Base-by-base conservation (phyloP, 1,140 invertebrate species). In the Reticulitermes speratus region DNA sequence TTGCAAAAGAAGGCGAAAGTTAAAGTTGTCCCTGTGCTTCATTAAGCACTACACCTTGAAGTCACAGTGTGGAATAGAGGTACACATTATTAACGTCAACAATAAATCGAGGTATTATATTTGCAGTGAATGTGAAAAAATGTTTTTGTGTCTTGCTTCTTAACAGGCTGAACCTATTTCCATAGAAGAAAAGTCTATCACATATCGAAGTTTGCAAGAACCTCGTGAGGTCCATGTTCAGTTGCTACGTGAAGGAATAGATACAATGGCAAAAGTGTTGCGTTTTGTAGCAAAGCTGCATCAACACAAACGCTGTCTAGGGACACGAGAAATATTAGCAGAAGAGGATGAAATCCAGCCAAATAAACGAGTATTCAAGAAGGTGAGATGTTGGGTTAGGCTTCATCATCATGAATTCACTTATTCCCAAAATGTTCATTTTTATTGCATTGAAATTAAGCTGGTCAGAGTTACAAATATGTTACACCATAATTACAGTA, bases 311-410 rank as follows among this genome's bases (percentile, higher is more conserved):
- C 93, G 92, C 55, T 98, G 97, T 89, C 93, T 99, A 45, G 99
- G 99, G 21, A 98, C 97, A 0, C 92, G 99, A 83, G 94, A 98
- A 88, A 95, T 99, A 84, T 92, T 99, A 9, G 95, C 95, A 83
- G 98, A 99, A 90, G 97, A 98, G 90, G 97, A 99, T 89, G 98
- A 99, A 90, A 75, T 81, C 2, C 98, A 99, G 90, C 94, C 96
- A 1, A 98, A 99, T 91, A 98, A 98, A 82, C 94, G 97, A 89
- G 93, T 99, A 38, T 99, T 99, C 89, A 99, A 99, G 92, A 99
- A 99, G 93, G 95, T 96, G 89, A 83, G 88, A 87, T 32, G 52
- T 55, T 55, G 52, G 19, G 19, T 55, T 48, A 48, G 45, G 9
- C 45, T 48, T 48, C 3, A 38, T 19, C 52, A 19, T 21, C 19